These are phyloP conservation scores for Scaptomyza hsui DNA, from an alignment of 1,140 invertebrate species.

Conservation along the genomic window DNA sequence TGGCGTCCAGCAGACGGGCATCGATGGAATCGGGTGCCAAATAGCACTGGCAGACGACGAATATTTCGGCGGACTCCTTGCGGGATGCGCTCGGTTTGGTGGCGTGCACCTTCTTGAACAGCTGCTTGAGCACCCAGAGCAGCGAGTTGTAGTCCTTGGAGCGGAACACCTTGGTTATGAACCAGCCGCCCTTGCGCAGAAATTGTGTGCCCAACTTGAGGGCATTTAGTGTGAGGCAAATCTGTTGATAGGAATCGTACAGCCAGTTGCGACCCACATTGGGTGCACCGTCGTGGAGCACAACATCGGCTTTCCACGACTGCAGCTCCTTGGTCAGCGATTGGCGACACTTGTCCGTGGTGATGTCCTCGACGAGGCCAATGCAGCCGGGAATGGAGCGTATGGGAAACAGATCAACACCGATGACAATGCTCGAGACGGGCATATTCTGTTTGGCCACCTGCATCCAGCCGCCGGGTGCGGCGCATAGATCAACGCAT, in stretches of 20 bases:
- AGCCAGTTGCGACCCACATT: slow-evolving; percentile 99
- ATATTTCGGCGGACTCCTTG: slow-evolving; percentile 99
- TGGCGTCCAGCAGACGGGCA: slow-evolving; percentile 96
- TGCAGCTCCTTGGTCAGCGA: slow-evolving; percentile 93
- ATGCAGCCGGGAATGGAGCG: slow-evolving; percentile 96
- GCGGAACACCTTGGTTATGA: slow-evolving; percentile 99
- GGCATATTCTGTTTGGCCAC: slow-evolving; percentile 99
- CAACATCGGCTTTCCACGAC: slow-evolving; percentile 98
- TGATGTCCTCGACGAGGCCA: slow-evolving; percentile 96
- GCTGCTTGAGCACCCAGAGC: slow-evolving; percentile 97
- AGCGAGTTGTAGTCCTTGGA: slow-evolving; percentile 99
- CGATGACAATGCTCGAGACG: slow-evolving; percentile 96
- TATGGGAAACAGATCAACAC: slow-evolving; percentile 98
- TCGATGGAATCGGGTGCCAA: slow-evolving; percentile 97
- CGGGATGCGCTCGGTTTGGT: slow-evolving; percentile 99
- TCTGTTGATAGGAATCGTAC: slow-evolving; percentile 98
- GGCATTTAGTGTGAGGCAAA: slow-evolving; percentile 94
- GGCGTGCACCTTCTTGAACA: slow-evolving; percentile 98
- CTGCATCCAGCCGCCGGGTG: slow-evolving; percentile 99
- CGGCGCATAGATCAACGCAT: slow-evolving; percentile 98
- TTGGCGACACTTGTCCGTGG: slow-evolving; percentile 94
- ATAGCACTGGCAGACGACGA: slow-evolving; percentile 98
- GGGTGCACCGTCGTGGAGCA: slow-evolving; percentile 98
- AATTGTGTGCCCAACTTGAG: slow-evolving; percentile 97
- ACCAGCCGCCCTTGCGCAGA: slow-evolving; percentile 96